These are phyloP conservation scores for Sebastes variabilis DNA, from an alignment of 2,797 vertebrate genomes.

Conservation along the genomic window DNA sequence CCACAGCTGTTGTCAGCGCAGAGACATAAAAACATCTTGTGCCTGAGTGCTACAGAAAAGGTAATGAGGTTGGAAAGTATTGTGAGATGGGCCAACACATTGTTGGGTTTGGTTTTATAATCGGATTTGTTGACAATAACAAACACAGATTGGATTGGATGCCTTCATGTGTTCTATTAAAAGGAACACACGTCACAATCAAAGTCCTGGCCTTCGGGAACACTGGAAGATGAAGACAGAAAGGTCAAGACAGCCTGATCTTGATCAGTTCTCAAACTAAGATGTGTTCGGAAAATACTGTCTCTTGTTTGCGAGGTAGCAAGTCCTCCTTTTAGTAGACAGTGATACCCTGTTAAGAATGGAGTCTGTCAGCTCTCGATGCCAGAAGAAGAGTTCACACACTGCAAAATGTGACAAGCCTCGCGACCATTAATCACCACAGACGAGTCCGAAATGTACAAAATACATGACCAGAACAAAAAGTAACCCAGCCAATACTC, in stretches of 20 bases:
- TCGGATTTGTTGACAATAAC: neutral
- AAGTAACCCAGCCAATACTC: neutral
- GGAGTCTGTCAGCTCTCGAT: neutral
- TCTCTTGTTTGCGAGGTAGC: neutral
- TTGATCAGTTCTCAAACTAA: neutral
- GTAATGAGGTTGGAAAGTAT: neutral
- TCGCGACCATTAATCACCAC: neutral
- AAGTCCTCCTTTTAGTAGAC: neutral
- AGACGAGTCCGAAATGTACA: neutral
- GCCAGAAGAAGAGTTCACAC: neutral
- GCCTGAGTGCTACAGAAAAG: neutral
- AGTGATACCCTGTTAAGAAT: neutral
- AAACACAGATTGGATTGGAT: neutral
- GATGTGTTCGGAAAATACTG: neutral
- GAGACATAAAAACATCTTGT: too few relatives aligned
- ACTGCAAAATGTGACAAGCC: neutral
- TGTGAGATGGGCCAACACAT: neutral
- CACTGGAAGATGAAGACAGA: neutral
- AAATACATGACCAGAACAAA: neutral
- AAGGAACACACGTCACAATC: neutral
- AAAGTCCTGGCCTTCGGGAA: neutral
- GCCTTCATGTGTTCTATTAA: neutral
- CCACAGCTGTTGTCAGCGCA: too few relatives aligned
- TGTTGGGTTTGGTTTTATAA: neutral
- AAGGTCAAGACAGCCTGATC: neutral